Evolutionary conservation across 2,113 vertebrate genomes (phyloP).

Genomic region (Steatornis caripensis): DNA sequence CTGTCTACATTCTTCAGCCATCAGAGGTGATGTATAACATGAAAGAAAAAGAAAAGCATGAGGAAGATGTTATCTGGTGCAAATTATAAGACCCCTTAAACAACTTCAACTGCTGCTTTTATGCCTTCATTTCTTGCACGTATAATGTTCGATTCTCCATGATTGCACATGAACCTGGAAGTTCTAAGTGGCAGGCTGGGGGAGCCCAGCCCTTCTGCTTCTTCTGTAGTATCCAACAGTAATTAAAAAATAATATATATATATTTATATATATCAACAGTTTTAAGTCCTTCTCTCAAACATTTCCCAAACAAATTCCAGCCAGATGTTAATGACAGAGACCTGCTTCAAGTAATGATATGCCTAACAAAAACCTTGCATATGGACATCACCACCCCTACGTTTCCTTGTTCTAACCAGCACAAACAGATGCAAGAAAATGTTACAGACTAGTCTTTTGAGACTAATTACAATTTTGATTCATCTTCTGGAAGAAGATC

Average conservation of each 20-base stretch:
- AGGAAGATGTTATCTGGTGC: constrained; percentile 68
- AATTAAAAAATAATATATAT: constrained; percentile 64
- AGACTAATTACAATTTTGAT: constrained; percentile 64
- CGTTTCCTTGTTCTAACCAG: constrained; percentile 50
- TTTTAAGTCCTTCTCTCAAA: constrained; percentile 61
- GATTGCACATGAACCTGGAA: constrained; percentile 66
- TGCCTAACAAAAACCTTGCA: constrained; percentile 66
- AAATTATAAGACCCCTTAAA: constrained; percentile 59
- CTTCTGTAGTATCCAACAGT: constrained; percentile 68
- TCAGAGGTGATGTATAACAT: constrained; percentile 80
- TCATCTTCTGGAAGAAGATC: constrained; percentile 69
- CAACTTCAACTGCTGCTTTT: constrained; percentile 61
- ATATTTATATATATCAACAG: constrained; percentile 59
- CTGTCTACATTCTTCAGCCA: constrained; percentile 95
- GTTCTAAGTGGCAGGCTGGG: constrained; percentile 47
- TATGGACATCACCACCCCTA: constrained; percentile 72
- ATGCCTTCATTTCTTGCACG: constrained; percentile 57
- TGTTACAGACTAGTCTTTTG: constrained; percentile 52
- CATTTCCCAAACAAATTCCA: constrained; percentile 57
- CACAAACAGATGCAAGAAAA: constrained; percentile 61
- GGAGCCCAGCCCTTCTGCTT: constrained; percentile 62
- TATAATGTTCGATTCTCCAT: constrained; percentile 57
- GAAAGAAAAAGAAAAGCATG: constrained; percentile 76
- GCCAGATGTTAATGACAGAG: constrained; percentile 62
- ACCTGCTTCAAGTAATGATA: constrained; percentile 69